These are phyloP conservation scores for Tetramorium alpestre DNA, from an alignment of 1,140 invertebrate species.

Conservation along the genomic window DNA sequence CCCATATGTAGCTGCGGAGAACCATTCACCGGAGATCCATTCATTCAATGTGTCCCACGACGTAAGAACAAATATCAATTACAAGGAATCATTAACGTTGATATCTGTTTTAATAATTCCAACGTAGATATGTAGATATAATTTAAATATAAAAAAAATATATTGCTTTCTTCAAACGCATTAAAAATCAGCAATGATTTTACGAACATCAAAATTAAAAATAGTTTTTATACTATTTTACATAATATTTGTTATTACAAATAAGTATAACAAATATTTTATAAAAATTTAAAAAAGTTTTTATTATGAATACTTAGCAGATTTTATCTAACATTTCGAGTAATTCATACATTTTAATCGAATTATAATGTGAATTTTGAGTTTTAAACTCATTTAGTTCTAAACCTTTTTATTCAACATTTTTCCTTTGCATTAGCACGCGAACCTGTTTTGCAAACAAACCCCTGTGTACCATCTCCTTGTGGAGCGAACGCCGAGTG, in stretches of 20 bases:
- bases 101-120: background rate
- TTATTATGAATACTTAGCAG: background rate
- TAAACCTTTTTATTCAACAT: background rate
- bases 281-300: conserved; percentile 31
- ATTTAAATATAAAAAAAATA: background rate
- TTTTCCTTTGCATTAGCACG: conserved; percentile 42
- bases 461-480: conserved; percentile 89
- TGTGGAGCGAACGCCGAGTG: conserved; percentile 91
- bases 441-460: conserved; percentile 79
- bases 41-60: conserved; percentile 78
- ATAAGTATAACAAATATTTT: background rate
- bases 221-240: background rate
- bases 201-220: background rate
- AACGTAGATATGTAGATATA: conserved; percentile 52
- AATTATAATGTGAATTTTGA: background rate
- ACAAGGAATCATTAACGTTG: background rate
- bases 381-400: background rate
- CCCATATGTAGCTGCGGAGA: conserved; percentile 87
- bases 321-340: background rate
- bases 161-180: background rate
- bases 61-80: conserved; percentile 75
- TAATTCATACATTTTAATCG: background rate
- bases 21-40: conserved; percentile 88
- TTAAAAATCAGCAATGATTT: background rate
- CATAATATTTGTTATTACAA: background rate